Conservation (phyloP, 2,888 invertebrate species). For the Tenthredo amoena region DNA sequence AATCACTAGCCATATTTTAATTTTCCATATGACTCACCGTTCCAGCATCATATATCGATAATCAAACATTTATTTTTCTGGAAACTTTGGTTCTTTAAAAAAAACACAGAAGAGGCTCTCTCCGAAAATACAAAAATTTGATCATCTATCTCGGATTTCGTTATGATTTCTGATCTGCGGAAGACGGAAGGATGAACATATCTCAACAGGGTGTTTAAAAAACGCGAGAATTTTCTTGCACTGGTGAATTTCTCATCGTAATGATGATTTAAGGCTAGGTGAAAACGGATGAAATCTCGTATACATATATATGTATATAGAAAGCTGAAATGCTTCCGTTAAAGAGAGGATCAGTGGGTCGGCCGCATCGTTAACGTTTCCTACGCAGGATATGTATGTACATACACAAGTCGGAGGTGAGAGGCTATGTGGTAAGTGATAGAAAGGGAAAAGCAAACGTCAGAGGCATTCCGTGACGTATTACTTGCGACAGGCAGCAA, state of each 20-base stretch:
- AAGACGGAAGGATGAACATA: not conserved
- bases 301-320: not conserved
- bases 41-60: not conserved
- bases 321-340: not conserved
- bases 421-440: not conserved
- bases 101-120: not conserved
- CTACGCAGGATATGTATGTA: not conserved
- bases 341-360: not conserved
- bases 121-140: not conserved
- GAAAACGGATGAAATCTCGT: not conserved
- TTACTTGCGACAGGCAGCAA: conserved; percentile 35
- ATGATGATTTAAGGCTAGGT: not conserved
- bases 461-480: conserved; percentile 35
- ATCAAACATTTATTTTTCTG: not conserved
- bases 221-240: not conserved
- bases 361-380: conserved; percentile 16
- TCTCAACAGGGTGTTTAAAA: not conserved
- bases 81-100: not conserved
- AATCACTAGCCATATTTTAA: not conserved
- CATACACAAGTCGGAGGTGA: not conserved
- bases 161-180: not conserved
- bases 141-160: not conserved
- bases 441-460: conserved; percentile 19
- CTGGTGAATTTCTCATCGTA: not conserved
- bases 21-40: not conserved